These are phyloP conservation scores for Nemotelus nigrinus DNA, from an alignment of 2,888 invertebrate species.

Conservation along the genomic window DNA sequence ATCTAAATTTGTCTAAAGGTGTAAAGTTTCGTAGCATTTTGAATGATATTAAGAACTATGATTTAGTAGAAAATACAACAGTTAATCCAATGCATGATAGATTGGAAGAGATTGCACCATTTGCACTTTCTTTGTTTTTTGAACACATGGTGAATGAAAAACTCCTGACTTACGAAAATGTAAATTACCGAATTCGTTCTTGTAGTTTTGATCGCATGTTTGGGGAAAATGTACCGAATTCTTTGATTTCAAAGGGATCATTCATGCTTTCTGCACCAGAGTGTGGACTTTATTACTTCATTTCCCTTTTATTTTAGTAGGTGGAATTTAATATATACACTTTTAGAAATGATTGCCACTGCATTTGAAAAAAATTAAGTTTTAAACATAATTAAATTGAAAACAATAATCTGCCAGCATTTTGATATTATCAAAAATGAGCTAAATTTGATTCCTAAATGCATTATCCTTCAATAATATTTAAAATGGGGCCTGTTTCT, in stretches of 20 bases:
- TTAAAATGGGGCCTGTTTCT: no score
- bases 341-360: not conserved
- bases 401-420: no score
- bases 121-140: constrained; percentile 39
- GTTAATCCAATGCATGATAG: constrained; percentile 49
- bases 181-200: constrained; percentile 19
- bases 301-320: not conserved
- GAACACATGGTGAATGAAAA: constrained; percentile 33
- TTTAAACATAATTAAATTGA: no score
- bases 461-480: no score
- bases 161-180: constrained; percentile 36
- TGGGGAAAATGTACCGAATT: not conserved
- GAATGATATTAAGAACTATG: constrained; percentile 41
- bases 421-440: no score
- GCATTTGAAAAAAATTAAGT: not conserved
- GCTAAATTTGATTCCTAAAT: not conserved
- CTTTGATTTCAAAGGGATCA: not conserved
- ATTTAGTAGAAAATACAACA: constrained; percentile 41
- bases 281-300: not conserved
- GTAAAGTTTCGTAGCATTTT: constrained; percentile 11
- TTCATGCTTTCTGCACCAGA: not conserved
- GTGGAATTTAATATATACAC: not conserved
- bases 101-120: constrained; percentile 46
- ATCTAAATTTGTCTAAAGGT: not conserved
- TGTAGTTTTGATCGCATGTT: not conserved